phyloP scores from a whole-genome alignment of 2,797 vertebrate species.

The Molossus molossus region DNA sequence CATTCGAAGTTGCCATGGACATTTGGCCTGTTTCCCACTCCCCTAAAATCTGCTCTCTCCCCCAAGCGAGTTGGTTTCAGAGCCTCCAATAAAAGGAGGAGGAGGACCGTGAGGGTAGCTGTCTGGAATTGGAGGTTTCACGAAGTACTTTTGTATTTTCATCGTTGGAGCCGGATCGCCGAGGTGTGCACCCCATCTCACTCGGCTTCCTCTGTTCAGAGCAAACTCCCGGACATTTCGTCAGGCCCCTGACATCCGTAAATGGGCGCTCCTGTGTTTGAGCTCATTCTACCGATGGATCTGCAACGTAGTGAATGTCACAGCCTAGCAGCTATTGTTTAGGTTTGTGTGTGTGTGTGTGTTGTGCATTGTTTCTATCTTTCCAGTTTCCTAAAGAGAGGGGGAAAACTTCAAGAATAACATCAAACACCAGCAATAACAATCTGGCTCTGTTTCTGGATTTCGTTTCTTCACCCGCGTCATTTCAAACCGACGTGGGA shows the following conservation, averaged over 20 bases:
- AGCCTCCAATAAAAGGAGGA: conserved; percentile 73
- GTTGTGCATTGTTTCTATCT: background rate
- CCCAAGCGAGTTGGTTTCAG: conserved; percentile 87
- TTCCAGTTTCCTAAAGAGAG: background rate
- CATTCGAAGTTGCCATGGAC: conserved; percentile 85
- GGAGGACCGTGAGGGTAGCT: background rate
- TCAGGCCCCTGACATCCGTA: background rate
- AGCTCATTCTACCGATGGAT: background rate
- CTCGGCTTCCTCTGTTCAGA: background rate
- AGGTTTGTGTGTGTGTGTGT: background rate
- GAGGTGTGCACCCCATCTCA: background rate
- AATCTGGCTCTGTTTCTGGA: background rate
- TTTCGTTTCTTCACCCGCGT: background rate
- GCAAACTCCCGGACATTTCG: background rate
- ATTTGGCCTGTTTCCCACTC: conserved; percentile 85
- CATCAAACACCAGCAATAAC: background rate
- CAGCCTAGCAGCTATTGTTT: background rate
- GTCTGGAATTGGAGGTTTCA: background rate
- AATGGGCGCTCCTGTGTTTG: fast-evolving
- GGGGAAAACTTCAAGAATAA: background rate
- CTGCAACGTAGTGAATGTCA: background rate
- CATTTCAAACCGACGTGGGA: background rate
- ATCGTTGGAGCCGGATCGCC: background rate
- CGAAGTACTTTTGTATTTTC: background rate
- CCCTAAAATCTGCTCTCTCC: conserved; percentile 84